Evolutionary conservation across 2,113 vertebrate genomes (phyloP).

Genomic region (Cynoglossus semilaevis): DNA sequence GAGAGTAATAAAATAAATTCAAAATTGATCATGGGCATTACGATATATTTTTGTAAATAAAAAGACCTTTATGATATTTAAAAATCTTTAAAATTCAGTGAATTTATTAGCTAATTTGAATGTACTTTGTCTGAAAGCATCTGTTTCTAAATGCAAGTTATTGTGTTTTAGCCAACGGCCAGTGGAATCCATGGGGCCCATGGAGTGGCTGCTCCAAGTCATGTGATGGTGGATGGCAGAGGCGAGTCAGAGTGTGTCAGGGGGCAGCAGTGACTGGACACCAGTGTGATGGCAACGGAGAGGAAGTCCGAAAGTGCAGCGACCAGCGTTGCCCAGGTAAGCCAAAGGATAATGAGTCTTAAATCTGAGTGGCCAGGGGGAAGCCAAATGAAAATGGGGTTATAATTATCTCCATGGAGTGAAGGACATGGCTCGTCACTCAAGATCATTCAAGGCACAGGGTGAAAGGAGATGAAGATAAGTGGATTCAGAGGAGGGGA

Average conservation of each 20-base stretch:
- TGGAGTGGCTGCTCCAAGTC: conserved; percentile 98
- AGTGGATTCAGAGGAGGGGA: conserved; percentile 1
- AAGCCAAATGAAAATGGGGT: conserved; percentile 32
- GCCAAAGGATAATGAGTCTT: conserved; percentile 51
- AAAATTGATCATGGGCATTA: too few species aligned
- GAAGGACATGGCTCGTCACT: conserved; percentile 30
- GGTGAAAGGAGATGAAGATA: conserved; percentile 19
- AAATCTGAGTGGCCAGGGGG: conserved; percentile 17
- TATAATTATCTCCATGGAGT: conserved; percentile 42
- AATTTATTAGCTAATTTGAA: not conserved
- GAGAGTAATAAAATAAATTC: not conserved
- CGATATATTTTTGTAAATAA: too few species aligned
- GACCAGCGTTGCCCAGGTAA: conserved; percentile 96
- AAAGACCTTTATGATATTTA: conserved; percentile 5
- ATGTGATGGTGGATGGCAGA: conserved; percentile 95
- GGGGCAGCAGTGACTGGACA: conserved; percentile 86
- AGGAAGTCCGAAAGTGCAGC: conserved; percentile 92
- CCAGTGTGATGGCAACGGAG: conserved; percentile 88
- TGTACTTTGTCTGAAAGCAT: not conserved
- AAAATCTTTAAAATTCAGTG: conserved; percentile 13
- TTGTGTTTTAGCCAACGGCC: conserved; percentile 87
- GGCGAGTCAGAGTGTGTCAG: conserved; percentile 88
- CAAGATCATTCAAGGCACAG: conserved; percentile 25
- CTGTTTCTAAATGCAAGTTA: conserved; percentile 24
- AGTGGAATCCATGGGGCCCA: conserved; percentile 97